Percentiles rank a stretch among this genome's conserved stretches.
Conservation (phyloP, 2,113 vertebrate genomes). For the Panthera leo region DNA sequence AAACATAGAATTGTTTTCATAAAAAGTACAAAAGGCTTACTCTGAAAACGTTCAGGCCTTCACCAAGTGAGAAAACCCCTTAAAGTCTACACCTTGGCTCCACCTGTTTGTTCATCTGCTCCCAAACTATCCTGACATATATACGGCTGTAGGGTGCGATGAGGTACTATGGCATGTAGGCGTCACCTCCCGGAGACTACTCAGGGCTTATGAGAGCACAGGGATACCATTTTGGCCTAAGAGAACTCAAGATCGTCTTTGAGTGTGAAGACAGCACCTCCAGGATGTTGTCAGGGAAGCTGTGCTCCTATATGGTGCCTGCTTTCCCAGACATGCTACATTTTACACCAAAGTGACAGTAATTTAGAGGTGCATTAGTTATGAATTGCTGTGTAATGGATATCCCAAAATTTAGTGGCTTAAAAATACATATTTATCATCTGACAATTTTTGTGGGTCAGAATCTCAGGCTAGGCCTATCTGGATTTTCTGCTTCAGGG, state of each 20-base stretch:
- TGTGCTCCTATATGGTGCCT: slow-evolving; percentile 79
- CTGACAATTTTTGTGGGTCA: background rate
- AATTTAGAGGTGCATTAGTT: background rate
- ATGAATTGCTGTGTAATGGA: background rate
- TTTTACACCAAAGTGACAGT: background rate
- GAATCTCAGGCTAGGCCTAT: background rate
- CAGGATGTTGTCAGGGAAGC: slow-evolving; percentile 87
- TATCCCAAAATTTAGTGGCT: background rate
- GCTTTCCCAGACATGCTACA: slow-evolving; percentile 70
- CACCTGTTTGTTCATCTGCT: background rate
- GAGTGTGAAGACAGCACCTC: slow-evolving; percentile 87
- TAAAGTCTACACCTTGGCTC: background rate
- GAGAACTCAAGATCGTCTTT: slow-evolving; percentile 85
- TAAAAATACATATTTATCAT: background rate
- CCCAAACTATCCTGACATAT: background rate
- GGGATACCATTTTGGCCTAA: slow-evolving; percentile 87
- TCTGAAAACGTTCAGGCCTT: slow-evolving; percentile 77
- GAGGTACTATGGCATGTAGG: slow-evolving; percentile 46
- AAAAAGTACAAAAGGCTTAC: slow-evolving; percentile 68
- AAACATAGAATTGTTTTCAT: slow-evolving; percentile 74
- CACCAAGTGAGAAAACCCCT: slow-evolving; percentile 67
- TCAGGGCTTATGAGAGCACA: slow-evolving; percentile 78
- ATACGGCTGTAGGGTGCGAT: background rate
- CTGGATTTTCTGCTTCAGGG: background rate
- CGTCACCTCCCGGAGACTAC: slow-evolving; percentile 83